Evolutionary conservation across 2,888 invertebrate genomes (phyloP), one percentile per base, ranked within the genome.

Genomic region (Euzetes globulus): DNA sequence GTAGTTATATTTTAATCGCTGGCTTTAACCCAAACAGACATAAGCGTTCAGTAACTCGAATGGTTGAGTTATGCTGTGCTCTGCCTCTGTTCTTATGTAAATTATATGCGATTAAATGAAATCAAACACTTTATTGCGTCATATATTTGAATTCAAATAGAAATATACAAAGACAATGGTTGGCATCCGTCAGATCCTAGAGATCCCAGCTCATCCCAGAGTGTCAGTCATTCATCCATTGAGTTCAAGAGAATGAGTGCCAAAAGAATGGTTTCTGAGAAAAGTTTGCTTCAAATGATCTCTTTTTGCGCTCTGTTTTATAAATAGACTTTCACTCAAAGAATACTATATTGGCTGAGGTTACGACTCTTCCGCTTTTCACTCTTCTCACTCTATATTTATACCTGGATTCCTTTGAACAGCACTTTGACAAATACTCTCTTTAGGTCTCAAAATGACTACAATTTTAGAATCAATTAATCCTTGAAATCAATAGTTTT

Each of bases 191-290:
- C 15, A 29, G 50, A 50, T 19, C 19, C n/a, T 19, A 50, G 19
- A 29, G 50, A 50, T 19, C 19, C n/a, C 50, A 50, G 19, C 19
- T n/a, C 50, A 50, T 50, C 19, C 29, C 63, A 22, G 27, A 6
- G 63, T 63, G 63, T 63, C 63, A 63, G 27, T 63, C 63, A 63
- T 63, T n/a, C 27, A 17, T 33, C 19, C 63, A 17, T 33, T 55
- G 63, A 58, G 63, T 63, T 63, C 63, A 63, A 63, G 4, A 63
- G 63, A 63, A 63, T 63, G n/a, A 60, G 15, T 60, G 60, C 60
- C 60, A 60, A 60, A 60, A 22, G 19, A 17, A 60, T 19, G 11
- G 27, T 25, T 17, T 27, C 22, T 5, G 13, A 17, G 25, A 25
- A 5, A n/a, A n/a, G 19, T 19, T 27, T 60, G 15, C 19, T 29